phyloP scores from a whole-genome alignment of 2,797 vertebrate species.

The Stomatorhinus walkeri region DNA sequence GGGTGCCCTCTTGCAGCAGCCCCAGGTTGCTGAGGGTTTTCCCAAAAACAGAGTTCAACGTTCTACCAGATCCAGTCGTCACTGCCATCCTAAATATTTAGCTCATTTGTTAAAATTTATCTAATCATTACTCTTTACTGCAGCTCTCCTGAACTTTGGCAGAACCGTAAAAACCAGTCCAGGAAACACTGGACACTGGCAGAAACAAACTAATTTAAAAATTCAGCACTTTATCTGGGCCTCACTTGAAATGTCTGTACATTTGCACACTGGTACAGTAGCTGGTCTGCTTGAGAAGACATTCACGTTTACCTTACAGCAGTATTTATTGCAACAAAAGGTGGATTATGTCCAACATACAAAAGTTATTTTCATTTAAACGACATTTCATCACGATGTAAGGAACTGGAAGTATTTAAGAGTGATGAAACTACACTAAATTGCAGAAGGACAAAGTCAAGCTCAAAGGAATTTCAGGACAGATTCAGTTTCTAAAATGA shows the following conservation, averaged over 20 bases:
- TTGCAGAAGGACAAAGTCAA: neutral
- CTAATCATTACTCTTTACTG: conserved; percentile 35
- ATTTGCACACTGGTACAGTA: neutral
- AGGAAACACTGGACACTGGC: neutral
- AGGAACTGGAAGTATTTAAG: neutral
- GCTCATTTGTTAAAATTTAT: conserved; percentile 39
- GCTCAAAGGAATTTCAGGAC: neutral
- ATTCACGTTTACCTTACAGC: neutral
- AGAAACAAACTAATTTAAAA: neutral
- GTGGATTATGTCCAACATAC: neutral
- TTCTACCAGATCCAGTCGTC: conserved; percentile 42
- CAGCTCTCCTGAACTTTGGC: conserved; percentile 13
- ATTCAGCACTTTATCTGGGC: neutral
- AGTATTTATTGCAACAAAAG: neutral
- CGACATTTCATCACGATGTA: too few species aligned
- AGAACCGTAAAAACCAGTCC: neutral
- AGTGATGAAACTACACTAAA: neutral
- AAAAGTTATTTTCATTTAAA: neutral
- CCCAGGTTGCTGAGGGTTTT: conserved; percentile 22
- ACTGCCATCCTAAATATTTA: conserved; percentile 68
- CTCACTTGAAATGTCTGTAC: neutral
- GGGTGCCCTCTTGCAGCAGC: conserved; percentile 19
- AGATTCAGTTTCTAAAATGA: conserved; percentile 1
- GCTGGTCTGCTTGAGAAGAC: neutral
- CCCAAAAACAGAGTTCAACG: conserved; percentile 31